These are phyloP conservation scores for Candoia aspera DNA, from an alignment of 2,113 vertebrate species.

Conservation along the genomic window DNA sequence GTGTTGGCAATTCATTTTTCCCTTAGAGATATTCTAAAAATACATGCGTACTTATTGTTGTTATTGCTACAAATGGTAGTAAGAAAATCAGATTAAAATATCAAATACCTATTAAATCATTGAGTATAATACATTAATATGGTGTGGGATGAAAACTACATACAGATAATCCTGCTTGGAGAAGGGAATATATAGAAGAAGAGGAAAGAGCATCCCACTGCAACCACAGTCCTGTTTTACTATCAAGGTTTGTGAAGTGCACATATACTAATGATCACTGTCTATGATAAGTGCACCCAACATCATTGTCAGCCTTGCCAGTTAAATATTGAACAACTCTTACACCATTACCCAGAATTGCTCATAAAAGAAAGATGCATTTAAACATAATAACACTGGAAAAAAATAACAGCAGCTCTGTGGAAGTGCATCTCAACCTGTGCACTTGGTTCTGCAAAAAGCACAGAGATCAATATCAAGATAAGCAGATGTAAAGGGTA, in stretches of 20 bases:
- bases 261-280: background rate
- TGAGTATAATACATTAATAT: conserved; percentile 13
- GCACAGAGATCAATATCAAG: background rate
- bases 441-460: background rate
- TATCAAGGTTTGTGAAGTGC: conserved; percentile 32
- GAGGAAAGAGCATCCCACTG: conserved; percentile 36
- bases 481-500: background rate
- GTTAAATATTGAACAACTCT: background rate
- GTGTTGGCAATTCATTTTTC: background rate
- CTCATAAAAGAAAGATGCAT: background rate
- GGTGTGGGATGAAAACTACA: conserved; percentile 29
- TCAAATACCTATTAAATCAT: conserved; percentile 54
- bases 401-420: background rate
- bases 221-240: conserved; percentile 44
- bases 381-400: background rate
- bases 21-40: background rate
- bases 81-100: conserved; percentile 63
- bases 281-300: background rate
- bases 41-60: background rate
- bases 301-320: background rate
- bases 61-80: conserved; percentile 32
- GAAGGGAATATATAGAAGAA: background rate
- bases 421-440: background rate
- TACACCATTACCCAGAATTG: background rate
- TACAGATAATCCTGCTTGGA: conserved; percentile 42